Evolutionary conservation across 2,797 vertebrate genomes (phyloP), one percentile per base, ranked within the genome.

Genomic region (Microhierax caerulescens): DNA sequence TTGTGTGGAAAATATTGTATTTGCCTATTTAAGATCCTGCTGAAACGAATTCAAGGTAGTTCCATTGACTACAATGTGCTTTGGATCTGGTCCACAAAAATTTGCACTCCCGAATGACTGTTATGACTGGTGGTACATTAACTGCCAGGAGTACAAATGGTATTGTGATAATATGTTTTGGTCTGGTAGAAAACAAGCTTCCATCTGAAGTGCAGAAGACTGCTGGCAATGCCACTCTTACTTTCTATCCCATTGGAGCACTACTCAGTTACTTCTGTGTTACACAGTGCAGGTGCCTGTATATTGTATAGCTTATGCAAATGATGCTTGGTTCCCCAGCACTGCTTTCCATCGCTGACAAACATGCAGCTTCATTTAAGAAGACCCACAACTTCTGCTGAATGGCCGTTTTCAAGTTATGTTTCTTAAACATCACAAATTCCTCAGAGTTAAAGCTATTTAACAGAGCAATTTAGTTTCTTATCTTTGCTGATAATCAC

Each of bases 91-190:
- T 39, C 45, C 24, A 67, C 22, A 67, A 25, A 3, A 51, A 59
- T 50, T 74, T 64, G 36, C 15, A 34, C 13, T 63, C 73, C 32
- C 37, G 69, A 61, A 57, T 24, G 5, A 51, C 27, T 69, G 19
- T 13, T 65, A 10, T 18, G 15, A 59, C 32, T 54, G 13, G 8
- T 69, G 24, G 27, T 18, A 82, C 34, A 69, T 48, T 41, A 47
- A 11, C n/a, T 72, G 17, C 12, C 43, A 54, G 7, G 5, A 14
- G 10, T 50, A 59, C 0, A 0, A 57, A 81, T 2, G 3, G 27
- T 50, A 41, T 5, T 24, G 13, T 18, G 24, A 34, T 51, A 64
- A 43, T 21, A 50, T n/a, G 10, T 27, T 91, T 85, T 76, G 28
- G 3, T 63, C 10, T 70, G 27, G 24, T 5, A n/a, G 19, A 72